phyloP scores from a whole-genome alignment of 2,797 vertebrate genomes.

The Podarcis lilfordi region DNA sequence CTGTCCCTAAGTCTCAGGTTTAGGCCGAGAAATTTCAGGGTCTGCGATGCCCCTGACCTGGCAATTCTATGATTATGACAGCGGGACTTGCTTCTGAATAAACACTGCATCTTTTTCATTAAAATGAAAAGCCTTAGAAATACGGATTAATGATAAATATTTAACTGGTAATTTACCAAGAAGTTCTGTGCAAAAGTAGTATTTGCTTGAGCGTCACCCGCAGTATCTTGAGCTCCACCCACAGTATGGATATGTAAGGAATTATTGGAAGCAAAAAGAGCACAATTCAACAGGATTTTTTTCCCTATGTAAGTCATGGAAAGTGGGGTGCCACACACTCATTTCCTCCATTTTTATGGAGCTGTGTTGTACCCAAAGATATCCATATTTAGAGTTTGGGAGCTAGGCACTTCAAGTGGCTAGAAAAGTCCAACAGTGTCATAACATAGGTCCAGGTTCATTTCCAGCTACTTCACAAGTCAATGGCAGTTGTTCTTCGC shows the following conservation, averaged over 20 bases:
- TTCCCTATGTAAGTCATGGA: background rate
- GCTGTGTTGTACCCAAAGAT: background rate
- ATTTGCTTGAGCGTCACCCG: background rate
- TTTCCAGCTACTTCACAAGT: too few relatives aligned
- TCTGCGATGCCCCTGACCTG: too few relatives aligned
- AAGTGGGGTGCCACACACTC: background rate
- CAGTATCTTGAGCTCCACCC: conserved; percentile 28
- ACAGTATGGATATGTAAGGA: conserved; percentile 15
- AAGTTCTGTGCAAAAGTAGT: conserved; percentile 2
- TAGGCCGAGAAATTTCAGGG: too few relatives aligned
- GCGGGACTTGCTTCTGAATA: background rate
- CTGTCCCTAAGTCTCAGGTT: too few relatives aligned
- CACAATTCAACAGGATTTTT: background rate
- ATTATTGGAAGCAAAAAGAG: background rate
- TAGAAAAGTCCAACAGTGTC: background rate
- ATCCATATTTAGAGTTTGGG: background rate
- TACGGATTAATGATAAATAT: background rate
- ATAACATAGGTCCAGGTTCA: background rate
- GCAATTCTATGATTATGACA: background rate
- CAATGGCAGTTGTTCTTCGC: too few relatives aligned
- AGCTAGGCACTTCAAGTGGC: background rate
- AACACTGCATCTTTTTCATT: background rate
- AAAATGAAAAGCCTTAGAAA: background rate
- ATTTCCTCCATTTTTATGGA: background rate
- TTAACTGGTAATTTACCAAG: conserved; percentile 10